A percentile compares a stretch with the other conserved stretches of the same genome.
phyloP scores from a whole-genome alignment of 2,113 vertebrate species.

The Ciconia maguari region DNA sequence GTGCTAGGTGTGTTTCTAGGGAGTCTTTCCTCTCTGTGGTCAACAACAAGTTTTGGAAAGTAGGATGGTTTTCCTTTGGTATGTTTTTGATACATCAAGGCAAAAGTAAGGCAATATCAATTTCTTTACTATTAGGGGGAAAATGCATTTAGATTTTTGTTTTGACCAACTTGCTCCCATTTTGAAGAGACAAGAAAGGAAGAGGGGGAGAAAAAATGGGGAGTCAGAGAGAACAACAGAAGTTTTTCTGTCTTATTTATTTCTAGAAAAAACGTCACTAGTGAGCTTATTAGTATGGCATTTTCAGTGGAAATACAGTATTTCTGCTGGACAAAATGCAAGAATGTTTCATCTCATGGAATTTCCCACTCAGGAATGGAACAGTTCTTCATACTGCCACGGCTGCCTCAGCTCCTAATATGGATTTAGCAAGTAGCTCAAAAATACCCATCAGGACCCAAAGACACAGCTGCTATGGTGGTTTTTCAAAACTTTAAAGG shows the following conservation, averaged over 20 bases:
- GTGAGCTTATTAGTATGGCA: constrained; percentile 22
- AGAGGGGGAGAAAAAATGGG: neutral
- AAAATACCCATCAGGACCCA: constrained; percentile 31
- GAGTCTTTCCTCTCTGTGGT: neutral
- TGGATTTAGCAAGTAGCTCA: constrained; percentile 61
- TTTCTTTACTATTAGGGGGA: neutral
- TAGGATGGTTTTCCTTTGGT: neutral
- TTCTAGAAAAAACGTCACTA: constrained; percentile 15
- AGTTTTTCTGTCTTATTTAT: neutral
- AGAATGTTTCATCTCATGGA: constrained; percentile 70
- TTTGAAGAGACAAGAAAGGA: neutral
- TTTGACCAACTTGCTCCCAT: neutral
- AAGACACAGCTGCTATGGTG: neutral
- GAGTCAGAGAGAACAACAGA: neutral
- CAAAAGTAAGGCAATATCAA: neutral
- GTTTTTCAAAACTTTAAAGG: constrained; percentile 20
- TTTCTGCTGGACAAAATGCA: constrained; percentile 67
- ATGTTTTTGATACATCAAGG: neutral
- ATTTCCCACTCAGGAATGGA: constrained; percentile 69
- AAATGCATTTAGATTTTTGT: neutral
- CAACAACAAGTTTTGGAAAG: neutral
- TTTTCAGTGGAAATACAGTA: constrained; percentile 60
- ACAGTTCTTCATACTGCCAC: constrained; percentile 46
- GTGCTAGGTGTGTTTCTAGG: neutral
- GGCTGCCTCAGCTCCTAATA: constrained; percentile 48